Evolutionary conservation across 2,888 invertebrate species (phyloP), one percentile per base, ranked within the genome.

Genomic region (Lathronympha strigana): DNA sequence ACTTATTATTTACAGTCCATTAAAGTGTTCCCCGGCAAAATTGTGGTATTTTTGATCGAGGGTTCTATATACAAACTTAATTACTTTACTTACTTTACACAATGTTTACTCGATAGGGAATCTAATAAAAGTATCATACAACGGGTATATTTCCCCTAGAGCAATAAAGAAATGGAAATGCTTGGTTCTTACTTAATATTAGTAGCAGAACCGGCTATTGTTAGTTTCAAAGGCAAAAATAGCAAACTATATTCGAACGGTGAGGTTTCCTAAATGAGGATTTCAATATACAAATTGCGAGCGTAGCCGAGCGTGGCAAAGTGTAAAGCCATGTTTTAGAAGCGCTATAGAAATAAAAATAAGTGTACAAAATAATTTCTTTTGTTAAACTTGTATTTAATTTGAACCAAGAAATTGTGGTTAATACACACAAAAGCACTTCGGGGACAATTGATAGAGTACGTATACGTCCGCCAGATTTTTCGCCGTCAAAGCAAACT

Each of bases 401-500:
- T 51, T 38, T 54, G n/a, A 23, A 36, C 58, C 13, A 13, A 51
- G 36, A 47, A 63, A 43, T 53, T 53, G 64, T 36, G 43, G 45
- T 64, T 58, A 57, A 58, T 58, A 63, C 57, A 63, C 33, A 60
- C 51, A 51, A 64, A 60, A 60, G 36, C 51, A 43, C 57, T 53
- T 53, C 9, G 15, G 53, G 36, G 58, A 58, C 51, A 60, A 64
- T 60, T 64, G 51, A 64, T 43, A 58, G 50, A 57, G 58, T 23
- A 40, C 55, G 25, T 15, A 49, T 19, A 45, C 64, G 40, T 25
- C 19, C 25, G 43, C 51, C 51, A 60, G 58, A 64, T 64, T 60
- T 51, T 60, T 33, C 51, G 58, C 38, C 51, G 36, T 51, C 64
- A 64, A 64, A 64, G 64, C 58, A 19, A 53, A 64, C 51, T 64